Evolutionary conservation across 2,113 vertebrate species (phyloP).

Genomic region (Macrotis lagotis): DNA sequence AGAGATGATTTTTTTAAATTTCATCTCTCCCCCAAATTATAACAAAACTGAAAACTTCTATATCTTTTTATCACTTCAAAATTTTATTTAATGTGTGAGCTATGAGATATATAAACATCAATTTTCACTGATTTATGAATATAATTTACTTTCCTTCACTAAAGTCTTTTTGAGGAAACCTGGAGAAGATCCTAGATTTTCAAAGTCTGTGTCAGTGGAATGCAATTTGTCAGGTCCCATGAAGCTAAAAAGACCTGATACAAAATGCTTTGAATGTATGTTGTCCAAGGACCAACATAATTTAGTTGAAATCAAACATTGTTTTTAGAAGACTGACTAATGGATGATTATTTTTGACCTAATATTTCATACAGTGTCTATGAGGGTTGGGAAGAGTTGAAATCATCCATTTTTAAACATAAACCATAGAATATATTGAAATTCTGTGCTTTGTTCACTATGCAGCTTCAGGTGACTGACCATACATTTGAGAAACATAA

Average conservation of each 20-base stretch:
- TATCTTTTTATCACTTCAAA: neutral
- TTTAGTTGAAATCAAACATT: neutral
- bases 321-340: neutral
- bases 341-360: neutral
- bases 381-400: neutral
- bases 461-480: neutral
- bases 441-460: conserved; percentile 7
- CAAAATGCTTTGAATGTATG: neutral
- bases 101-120: conserved; percentile 58
- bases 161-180: neutral
- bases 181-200: neutral
- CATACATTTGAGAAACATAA: neutral
- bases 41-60: conserved; percentile 34
- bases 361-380: neutral
- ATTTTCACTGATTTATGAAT: conserved; percentile 22
- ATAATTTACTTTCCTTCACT: neutral
- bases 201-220: neutral
- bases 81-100: conserved; percentile 54
- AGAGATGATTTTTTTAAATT: neutral
- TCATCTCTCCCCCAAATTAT: neutral
- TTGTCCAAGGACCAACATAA: neutral
- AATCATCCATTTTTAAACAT: neutral
- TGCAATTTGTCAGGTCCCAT: neutral
- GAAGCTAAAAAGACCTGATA: neutral
- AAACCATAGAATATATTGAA: conserved; percentile 2